These are phyloP conservation scores for Venusia cambrica DNA, from an alignment of 2,888 invertebrate genomes.

Conservation along the genomic window DNA sequence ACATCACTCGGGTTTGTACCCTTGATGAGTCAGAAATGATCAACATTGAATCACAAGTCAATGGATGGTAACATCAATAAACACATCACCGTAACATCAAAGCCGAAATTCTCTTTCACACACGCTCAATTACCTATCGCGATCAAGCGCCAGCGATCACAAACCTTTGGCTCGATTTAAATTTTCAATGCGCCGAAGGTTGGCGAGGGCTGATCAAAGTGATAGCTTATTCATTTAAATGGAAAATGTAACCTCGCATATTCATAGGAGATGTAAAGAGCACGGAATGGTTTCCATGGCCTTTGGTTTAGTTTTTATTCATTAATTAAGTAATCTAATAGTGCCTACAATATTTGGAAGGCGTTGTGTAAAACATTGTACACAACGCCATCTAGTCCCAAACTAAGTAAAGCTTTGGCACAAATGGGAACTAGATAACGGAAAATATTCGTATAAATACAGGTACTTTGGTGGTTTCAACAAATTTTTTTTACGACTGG, in stretches of 20 bases:
- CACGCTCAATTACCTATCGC: constrained; percentile 57
- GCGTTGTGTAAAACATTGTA: too few species aligned
- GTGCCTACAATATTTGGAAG: too few species aligned
- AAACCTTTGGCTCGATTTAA: constrained; percentile 59
- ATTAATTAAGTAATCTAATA: too few species aligned
- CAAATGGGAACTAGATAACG: too few species aligned
- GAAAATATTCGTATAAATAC: too few species aligned
- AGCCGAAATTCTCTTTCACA: constrained; percentile 49
- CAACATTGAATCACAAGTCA: constrained; percentile 7
- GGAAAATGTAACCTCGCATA: constrained; percentile 48
- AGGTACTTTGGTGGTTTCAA: too few species aligned
- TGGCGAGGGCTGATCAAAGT: constrained; percentile 52
- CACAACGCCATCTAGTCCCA: too few species aligned
- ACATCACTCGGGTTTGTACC: too few species aligned
- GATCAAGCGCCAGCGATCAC: constrained; percentile 45
- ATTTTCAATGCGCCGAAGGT: constrained; percentile 52
- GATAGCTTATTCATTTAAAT: constrained; percentile 63
- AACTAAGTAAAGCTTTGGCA: too few species aligned
- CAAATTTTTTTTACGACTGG: too few species aligned
- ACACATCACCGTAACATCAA: constrained; percentile 12
- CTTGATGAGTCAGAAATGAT: constrained; percentile 14
- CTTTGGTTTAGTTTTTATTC: too few species aligned
- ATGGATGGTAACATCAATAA: constrained; percentile 11
- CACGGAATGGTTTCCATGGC: constrained; percentile 22
- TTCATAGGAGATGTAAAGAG: constrained; percentile 16